These are phyloP conservation scores for Brachystomella parvula DNA, from an alignment of 1,140 invertebrate species.

Conservation along the genomic window DNA sequence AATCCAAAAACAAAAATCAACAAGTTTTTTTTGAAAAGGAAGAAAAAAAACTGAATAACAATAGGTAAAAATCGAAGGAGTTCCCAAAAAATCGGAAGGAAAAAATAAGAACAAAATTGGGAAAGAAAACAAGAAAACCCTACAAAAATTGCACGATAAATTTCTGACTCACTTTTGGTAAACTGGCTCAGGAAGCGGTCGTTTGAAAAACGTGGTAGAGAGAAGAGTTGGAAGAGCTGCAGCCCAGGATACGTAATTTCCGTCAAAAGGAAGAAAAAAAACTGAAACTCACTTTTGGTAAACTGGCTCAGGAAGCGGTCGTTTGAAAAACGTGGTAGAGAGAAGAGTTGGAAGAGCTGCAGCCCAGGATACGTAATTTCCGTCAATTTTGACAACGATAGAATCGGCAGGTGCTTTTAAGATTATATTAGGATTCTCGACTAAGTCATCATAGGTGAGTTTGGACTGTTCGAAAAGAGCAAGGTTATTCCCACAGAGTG, in stretches of 20 bases:
- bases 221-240: constrained; percentile 79
- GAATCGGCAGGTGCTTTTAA: constrained; percentile 64
- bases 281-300: constrained; percentile 24
- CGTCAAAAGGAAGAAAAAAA: neutral
- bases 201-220: constrained; percentile 71
- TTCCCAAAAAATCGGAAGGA: too few relatives aligned
- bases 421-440: constrained; percentile 62
- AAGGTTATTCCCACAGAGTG: constrained; percentile 63
- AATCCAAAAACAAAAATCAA: too few relatives aligned
- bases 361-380: constrained; percentile 81
- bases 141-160: too few relatives aligned
- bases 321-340: constrained; percentile 71
- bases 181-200: constrained; percentile 56
- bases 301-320: constrained; percentile 56
- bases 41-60: neutral
- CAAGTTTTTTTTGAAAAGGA: too few relatives aligned
- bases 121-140: too few relatives aligned
- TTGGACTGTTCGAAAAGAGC: constrained; percentile 64
- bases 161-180: constrained; percentile 30
- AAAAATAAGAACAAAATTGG: too few relatives aligned
- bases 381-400: constrained; percentile 76
- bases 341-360: constrained; percentile 79
- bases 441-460: constrained; percentile 75
- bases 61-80: too few relatives aligned
- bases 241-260: constrained; percentile 80